phyloP scores from a whole-genome alignment of 2,113 vertebrate species.

The Pangasianodon gigas region DNA sequence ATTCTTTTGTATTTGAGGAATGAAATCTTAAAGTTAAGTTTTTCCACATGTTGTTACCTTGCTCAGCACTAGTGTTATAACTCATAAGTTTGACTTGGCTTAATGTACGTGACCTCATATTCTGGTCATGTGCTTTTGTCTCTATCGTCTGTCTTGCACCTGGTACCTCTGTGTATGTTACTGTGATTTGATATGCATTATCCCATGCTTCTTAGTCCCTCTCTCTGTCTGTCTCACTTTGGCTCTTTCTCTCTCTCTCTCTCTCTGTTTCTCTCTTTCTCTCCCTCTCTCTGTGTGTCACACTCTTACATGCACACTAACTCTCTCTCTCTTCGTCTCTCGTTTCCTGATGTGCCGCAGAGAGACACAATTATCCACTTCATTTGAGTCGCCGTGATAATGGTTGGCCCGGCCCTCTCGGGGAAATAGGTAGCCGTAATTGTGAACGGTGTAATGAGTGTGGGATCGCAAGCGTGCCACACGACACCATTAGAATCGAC shows the following conservation, averaged over 20 bases:
- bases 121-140: not conserved
- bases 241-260: conserved; percentile 30
- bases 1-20: conserved; percentile 16
- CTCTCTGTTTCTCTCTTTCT: conserved; percentile 56
- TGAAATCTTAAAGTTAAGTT: conserved; percentile 13
- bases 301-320: conserved; percentile 48
- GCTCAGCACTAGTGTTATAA: not conserved
- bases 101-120: not conserved
- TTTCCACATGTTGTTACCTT: conserved; percentile 31
- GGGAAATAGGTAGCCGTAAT: conserved; percentile 74
- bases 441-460: conserved; percentile 78
- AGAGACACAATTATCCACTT: conserved; percentile 81
- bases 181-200: conserved; percentile 43
- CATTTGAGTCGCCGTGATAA: conserved; percentile 79
- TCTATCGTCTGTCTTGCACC: not conserved
- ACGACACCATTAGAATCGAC: conserved; percentile 72
- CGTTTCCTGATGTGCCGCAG: conserved; percentile 72
- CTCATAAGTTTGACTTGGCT: conserved; percentile 16
- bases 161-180: conserved; percentile 12
- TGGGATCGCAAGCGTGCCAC: conserved; percentile 70
- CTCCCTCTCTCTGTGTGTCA: conserved; percentile 45
- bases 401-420: conserved; percentile 71
- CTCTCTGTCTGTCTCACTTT: conserved; percentile 46
- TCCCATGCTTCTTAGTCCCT: conserved; percentile 39
- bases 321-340: conserved; percentile 60